Conservation (phyloP, 2,113 vertebrate species). For the Prinia subflava region DNA sequence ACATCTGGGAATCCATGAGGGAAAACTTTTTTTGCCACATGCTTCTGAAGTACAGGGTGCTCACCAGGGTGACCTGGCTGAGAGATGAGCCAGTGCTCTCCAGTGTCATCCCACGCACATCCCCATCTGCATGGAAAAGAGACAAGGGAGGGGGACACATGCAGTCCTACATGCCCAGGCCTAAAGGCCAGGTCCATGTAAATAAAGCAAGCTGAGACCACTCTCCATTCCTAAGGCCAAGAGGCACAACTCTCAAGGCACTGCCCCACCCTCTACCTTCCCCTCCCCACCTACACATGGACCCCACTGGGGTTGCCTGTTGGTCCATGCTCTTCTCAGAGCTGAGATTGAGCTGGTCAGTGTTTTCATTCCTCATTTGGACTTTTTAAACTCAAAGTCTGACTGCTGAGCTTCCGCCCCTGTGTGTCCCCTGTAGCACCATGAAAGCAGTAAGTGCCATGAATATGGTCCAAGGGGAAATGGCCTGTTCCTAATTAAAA, state of each 20-base stretch:
- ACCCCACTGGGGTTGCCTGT: fast-evolving
- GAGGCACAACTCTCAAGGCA: not conserved
- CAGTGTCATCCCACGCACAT: fast-evolving
- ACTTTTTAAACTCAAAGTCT: not conserved
- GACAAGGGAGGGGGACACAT: not conserved
- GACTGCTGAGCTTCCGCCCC: not conserved
- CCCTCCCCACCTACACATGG: fast-evolving
- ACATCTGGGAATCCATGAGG: constrained; percentile 77
- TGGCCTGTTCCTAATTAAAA: not conserved
- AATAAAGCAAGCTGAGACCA: not conserved
- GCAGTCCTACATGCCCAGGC: not conserved
- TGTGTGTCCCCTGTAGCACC: not conserved
- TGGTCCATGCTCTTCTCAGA: not conserved
- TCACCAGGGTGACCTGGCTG: constrained; percentile 78
- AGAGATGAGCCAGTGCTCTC: not conserved
- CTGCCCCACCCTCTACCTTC: not conserved
- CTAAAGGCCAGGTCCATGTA: not conserved
- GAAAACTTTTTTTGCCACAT: constrained; percentile 85
- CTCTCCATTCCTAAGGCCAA: not conserved
- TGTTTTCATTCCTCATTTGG: not conserved
- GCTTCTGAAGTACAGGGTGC: constrained; percentile 83
- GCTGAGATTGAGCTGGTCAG: not conserved
- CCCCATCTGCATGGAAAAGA: constrained; percentile 39
- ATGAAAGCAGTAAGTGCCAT: not conserved
- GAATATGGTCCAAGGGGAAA: fast-evolving